Percentiles rank a stretch among this genome's conserved stretches.
Evolutionary conservation across 2,113 vertebrate genomes (phyloP).

Genomic region (Phrynosoma blainvillii): DNA sequence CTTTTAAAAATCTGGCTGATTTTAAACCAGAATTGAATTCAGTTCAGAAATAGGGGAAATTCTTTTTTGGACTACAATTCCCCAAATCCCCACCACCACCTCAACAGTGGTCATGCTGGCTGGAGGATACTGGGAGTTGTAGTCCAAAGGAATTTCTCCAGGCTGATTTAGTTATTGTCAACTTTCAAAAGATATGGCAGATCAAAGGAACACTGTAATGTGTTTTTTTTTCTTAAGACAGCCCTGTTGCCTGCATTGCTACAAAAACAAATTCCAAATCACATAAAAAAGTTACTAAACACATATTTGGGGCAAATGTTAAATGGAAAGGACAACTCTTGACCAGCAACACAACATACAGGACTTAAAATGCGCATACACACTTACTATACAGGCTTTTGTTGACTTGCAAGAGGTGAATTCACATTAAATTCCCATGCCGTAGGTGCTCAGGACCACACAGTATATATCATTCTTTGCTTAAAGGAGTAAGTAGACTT

Average conservation of each 20-base stretch:
- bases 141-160: no score
- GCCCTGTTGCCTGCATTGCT: conserved; percentile 13
- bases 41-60: no score
- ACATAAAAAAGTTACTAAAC: conserved; percentile 21
- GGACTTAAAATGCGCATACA: conserved; percentile 9
- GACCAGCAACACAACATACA: conserved; percentile 10
- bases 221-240: neutral
- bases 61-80: no score
- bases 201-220: neutral
- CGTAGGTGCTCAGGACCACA: conserved; percentile 1
- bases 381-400: conserved; percentile 20
- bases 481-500: neutral
- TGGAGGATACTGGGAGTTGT: no score
- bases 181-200: conserved; percentile 1
- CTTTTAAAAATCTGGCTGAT: neutral
- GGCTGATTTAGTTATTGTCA: neutral
- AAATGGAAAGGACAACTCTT: neutral
- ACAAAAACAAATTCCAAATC: conserved; percentile 20
- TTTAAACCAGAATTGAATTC: neutral
- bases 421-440: conserved; percentile 20
- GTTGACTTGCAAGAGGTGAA: neutral
- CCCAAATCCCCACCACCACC: no score
- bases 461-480: neutral
- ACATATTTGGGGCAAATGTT: conserved; percentile 20
- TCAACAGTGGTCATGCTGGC: no score